Base-by-base conservation (phyloP, 2,113 vertebrate species). In the Chitala chitala region DNA sequence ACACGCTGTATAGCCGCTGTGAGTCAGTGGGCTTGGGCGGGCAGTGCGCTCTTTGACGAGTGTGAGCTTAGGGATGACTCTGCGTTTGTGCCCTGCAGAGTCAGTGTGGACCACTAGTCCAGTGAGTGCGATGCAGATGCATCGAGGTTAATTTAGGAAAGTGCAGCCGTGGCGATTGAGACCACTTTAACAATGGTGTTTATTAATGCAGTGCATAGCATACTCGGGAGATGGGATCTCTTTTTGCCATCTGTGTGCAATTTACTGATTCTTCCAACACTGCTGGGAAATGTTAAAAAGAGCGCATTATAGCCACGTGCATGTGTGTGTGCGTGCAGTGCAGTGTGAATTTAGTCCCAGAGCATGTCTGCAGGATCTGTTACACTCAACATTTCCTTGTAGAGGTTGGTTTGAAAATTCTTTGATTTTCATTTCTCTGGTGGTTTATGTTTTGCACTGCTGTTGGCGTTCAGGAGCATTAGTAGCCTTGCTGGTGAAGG, bases 1-100 rank as follows among this genome's bases (percentile, higher is more conserved):
- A 9, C 40, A 48, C 65, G 9, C 40, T 69, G 42, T 22, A 20
- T 42, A 31, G 38, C 33, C 38, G 40, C 42, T 48, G 12, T 72
- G 42, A 72, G 22, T 72, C 71, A 72, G 42, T 72, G 71, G 71
- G 17, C 55, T 13, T 33, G 17, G 22, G 59, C 38, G n/a, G n/a
- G 54, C 53, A 58, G n/a, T 13, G 53, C 17, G 36, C 31, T 48
- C 38, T 13, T 68, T 42, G 24, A 38, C 22, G 3, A 63, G 59
- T 20, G 54, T 38, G 7, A 22, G 50, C 54, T 36, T 38, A 26
- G 46, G 64, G 44, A 68, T 46, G 64, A 66, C 64, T 46, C 64
- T 66, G 64, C 64, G n/a, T n/a, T n/a, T n/a, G n/a, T n/a, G 44
- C 64, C 38, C 59, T 33, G 4, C 29, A 44, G 40, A 46, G 42